Evolutionary conservation across 1,140 invertebrate genomes (phyloP), one percentile per base, ranked within the genome.

Genomic region (Pomacea maculata): DNA sequence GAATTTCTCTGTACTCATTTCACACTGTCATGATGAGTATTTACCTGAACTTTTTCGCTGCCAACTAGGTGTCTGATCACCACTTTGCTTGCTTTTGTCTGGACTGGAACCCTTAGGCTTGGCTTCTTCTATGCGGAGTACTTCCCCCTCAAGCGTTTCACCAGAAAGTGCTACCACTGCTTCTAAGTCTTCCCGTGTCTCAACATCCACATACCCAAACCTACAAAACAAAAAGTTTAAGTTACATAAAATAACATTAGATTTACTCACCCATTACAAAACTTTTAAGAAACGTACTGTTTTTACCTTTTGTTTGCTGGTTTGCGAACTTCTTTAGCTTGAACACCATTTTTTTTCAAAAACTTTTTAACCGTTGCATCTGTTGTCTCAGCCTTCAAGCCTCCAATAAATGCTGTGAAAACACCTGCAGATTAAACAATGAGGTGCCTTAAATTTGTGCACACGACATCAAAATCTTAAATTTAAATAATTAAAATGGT

Each of bases 191-290:
- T 75, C 78, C 12, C 71, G 29, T 57, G 78, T 70, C 54, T 79
- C 82, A 45, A 83, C 64, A 65, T 85, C 85, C 52, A 83, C 80
- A 82, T 84, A 81, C 0, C 63, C 83, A 83, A 84, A 85, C 73
- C 84, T 85, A 57, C 11, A 78, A 81, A 55, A 74, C 19, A 76
- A 67, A 29, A 34, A 65, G 25, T 25, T 25, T 25, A 57, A 52
- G 14, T 19, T 25, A 15, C 17, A 63, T 4, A 68, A 17, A 2
- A 73, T 73, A 29, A 21, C n/a, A 29, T 17, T 25, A 4, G 9
- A 73, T 17, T 45, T 4, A 29, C 2, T 12, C 17, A 3, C 17
- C 4, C 1, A 74, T 75, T 54, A n/a, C 64, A 29, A 63, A 25
- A n/a, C 45, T 15, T 29, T 63, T 5, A 29, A 34, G 71, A 10